Base-by-base conservation (phyloP, 2,113 vertebrate genomes). In the Colistium nudipinnis region DNA sequence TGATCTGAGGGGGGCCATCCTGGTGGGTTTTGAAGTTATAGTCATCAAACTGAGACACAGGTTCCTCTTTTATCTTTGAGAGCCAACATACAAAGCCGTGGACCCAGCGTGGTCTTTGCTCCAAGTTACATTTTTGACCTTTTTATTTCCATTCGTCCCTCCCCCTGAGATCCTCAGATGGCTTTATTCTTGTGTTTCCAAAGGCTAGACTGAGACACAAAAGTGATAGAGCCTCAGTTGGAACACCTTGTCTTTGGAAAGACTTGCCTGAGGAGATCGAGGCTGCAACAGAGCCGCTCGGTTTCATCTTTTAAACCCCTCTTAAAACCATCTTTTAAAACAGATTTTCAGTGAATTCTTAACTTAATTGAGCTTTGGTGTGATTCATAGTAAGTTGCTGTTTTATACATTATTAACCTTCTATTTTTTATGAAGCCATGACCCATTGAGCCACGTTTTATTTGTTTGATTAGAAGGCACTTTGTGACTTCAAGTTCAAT, bases 61-160 rank as follows among this genome's bases (percentile, higher is more conserved):
- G n/a, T n/a, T n/a, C n/a, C n/a, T n/a, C n/a, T n/a, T n/a, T n/a
- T n/a, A n/a, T n/a, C n/a, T n/a, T n/a, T n/a, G n/a, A n/a, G n/a
- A n/a, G n/a, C 19, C 41, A 17, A 39, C 8, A 31, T 4, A 31
- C 30, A 39, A 45, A 22, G 22, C n/a, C 2, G n/a, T 53, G 49
- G 49, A 2, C 13, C 11, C 45, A 48, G 48, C 28, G 27, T 4
- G 36, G 20, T 35, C n/a, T 71, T n/a, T 11, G 36, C 19, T 19
- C 9, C 41, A 49, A 11, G 44, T 45, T 51, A 30, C 49, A 38
- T 39, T 17, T 53, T 6, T 30, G 55, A 67, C 71, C 43, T 48
- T 47, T 48, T 36, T 19, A 35, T 48, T 13, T 14, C 25, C 2
- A 38, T 45, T 47, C 20, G 19, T 22, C 19, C 16, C 31, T 27